A percentile compares a stretch with the other conserved stretches of the same genome.
Evolutionary conservation across 2,113 vertebrate species (phyloP).

Genomic region (Oryzias curvinotus): DNA sequence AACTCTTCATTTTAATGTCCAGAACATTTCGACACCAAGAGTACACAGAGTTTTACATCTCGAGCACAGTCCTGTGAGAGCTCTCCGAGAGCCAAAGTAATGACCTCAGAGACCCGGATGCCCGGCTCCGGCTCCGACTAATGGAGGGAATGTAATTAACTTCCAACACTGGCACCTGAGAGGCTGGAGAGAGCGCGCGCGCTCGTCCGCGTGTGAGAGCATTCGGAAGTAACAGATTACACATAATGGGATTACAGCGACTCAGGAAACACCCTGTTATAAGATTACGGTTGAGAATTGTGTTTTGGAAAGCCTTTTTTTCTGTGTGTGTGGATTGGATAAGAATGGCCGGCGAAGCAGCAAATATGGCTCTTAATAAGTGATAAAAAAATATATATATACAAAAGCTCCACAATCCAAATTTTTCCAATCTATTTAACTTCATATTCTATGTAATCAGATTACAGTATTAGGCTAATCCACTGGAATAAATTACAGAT

Average conservation of each 20-base stretch:
- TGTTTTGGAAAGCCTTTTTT: constrained; percentile 2
- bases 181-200: constrained; percentile 45
- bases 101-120: constrained; percentile 67
- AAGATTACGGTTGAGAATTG: constrained; percentile 53
- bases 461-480: constrained; percentile 59
- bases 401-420: constrained; percentile 15
- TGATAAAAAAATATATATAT: constrained; percentile 8
- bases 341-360: constrained; percentile 5
- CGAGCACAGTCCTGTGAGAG: constrained; percentile 24
- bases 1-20: too few relatives aligned
- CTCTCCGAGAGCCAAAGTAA: constrained; percentile 57
- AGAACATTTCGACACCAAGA: too few relatives aligned
- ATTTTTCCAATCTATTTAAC: constrained; percentile 58
- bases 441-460: constrained; percentile 62
- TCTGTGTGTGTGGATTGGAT: not conserved
- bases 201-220: constrained; percentile 16
- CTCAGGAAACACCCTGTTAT: constrained; percentile 66
- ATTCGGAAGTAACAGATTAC: constrained; percentile 68
- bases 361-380: constrained; percentile 12
- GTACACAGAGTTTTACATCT: too few relatives aligned
- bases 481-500: constrained; percentile 48
- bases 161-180: constrained; percentile 69
- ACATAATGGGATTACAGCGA: constrained; percentile 66
- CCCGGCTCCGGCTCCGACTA: constrained; percentile 64
- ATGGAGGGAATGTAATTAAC: constrained; percentile 80